Percentiles rank a stretch among this genome's conserved stretches.
phyloP scores from a whole-genome alignment of 2,113 vertebrate genomes.

The Lepisosteus osseus region DNA sequence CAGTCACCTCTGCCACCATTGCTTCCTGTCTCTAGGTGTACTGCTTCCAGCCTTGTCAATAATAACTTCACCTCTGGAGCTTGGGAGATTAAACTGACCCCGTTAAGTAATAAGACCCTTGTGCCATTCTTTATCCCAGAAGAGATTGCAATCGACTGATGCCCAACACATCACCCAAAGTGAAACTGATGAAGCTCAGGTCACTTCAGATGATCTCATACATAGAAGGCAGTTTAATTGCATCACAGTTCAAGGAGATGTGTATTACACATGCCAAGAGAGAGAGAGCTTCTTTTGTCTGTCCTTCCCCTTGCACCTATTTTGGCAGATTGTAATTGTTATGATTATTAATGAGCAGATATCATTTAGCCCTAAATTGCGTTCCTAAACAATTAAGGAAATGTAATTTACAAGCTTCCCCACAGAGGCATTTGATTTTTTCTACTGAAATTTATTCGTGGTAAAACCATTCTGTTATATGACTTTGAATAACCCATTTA shows the following conservation, averaged over 20 bases:
- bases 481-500: slow-evolving; percentile 27
- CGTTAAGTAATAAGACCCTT: slow-evolving; percentile 50
- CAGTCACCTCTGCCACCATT: slow-evolving; percentile 90
- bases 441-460: slow-evolving; percentile 38
- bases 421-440: slow-evolving; percentile 34
- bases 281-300: neutral
- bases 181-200: slow-evolving; percentile 26
- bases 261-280: neutral
- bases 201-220: neutral
- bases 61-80: slow-evolving; percentile 36
- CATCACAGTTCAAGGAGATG: neutral
- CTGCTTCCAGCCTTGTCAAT: slow-evolving; percentile 83
- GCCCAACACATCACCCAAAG: slow-evolving; percentile 34
- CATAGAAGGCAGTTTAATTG: neutral
- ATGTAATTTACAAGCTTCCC: slow-evolving; percentile 23
- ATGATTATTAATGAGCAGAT: slow-evolving; percentile 33
- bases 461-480: slow-evolving; percentile 35
- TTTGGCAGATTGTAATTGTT: slow-evolving; percentile 12
- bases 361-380: slow-evolving; percentile 20
- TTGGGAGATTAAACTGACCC: slow-evolving; percentile 47
- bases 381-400: slow-evolving; percentile 7
- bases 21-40: slow-evolving; percentile 63
- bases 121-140: slow-evolving; percentile 39
- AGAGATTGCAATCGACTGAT: slow-evolving; percentile 31
- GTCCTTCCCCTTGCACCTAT: neutral